phyloP scores from a whole-genome alignment of 1,140 invertebrate species.

The fruit fly (Drosophila melanogaster) region DNA sequence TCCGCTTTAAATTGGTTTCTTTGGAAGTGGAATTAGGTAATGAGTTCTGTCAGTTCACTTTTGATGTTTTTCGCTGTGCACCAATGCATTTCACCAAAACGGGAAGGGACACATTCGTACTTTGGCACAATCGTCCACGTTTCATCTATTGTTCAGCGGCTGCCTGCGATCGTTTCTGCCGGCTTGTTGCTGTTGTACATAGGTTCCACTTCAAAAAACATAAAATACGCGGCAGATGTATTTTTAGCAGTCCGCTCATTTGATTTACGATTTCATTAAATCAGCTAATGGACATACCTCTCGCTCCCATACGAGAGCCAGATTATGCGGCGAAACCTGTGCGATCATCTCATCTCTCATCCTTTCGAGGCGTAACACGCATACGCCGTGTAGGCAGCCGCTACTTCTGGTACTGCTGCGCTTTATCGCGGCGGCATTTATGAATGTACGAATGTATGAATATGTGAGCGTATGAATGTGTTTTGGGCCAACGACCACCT shows the following conservation, averaged over 20 bases:
- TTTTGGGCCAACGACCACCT: slow-evolving; percentile 59
- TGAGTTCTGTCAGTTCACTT: no score
- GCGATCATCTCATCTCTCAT: slow-evolving; percentile 53
- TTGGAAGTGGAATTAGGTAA: not conserved
- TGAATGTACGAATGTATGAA: not conserved
- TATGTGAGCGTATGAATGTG: not conserved
- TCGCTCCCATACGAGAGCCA: slow-evolving; percentile 23
- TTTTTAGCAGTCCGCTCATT: slow-evolving; percentile 80
- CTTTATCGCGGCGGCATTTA: slow-evolving; percentile 33
- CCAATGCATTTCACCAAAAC: slow-evolving; percentile 7
- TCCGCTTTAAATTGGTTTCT: not conserved
- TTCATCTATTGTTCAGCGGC: slow-evolving; percentile 74
- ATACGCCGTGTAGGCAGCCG: slow-evolving; percentile 47
- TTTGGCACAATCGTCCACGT: slow-evolving; percentile 79
- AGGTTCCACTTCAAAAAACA: slow-evolving; percentile 82
- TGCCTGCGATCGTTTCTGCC: slow-evolving; percentile 29
- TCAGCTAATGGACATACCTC: slow-evolving; percentile 77
- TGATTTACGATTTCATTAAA: slow-evolving; percentile 84
- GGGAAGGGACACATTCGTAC: slow-evolving; percentile 29
- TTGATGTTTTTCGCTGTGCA: not conserved
- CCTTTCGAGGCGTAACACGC: slow-evolving; percentile 6
- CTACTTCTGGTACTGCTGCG: slow-evolving; percentile 22
- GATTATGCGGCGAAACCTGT: slow-evolving; percentile 57
- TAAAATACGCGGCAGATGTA: slow-evolving; percentile 76
- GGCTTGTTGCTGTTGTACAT: slow-evolving; percentile 51